Evolutionary conservation across 1,140 invertebrate genomes (phyloP), one percentile per base, ranked within the genome.

Genomic region (Melitaea cinxia): DNA sequence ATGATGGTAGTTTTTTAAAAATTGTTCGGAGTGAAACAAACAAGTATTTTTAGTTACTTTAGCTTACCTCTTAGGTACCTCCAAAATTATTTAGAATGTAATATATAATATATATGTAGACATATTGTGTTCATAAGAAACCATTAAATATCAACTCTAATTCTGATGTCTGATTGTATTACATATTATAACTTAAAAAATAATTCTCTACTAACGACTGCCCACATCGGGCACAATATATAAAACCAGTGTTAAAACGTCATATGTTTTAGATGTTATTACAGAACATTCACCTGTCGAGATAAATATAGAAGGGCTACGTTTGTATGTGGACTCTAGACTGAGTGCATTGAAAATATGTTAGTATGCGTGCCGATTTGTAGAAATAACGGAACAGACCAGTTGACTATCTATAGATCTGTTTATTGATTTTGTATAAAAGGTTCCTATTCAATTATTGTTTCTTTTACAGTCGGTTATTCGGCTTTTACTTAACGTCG

Each of bases 321-420:
- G 65, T 70, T 78, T 67, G 62, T 47, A 24, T 77, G 53, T 50
- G 9, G 21, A 60, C 47, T 54, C 24, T 52, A 24, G 26, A 21
- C 47, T 39, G 42, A 65, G 65, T 67, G 70, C 69, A 77, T 52
- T 68, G 66, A 49, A 71, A 75, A 73, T 66, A 65, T 73, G 77
- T 78, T 72, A 77, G 72, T 75, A 81, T 77, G 75, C 76, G 69
- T 65, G 66, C 64, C 64, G 77, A 80, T 78, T 80, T 78, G 76
- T 78, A 74, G 77, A 75, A 82, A 73, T 82, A 82, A 80, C 80
- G 77, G 77, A 75, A 80, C 74, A 71, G 60, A 73, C 76, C 76
- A 72, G 75, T 77, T 64, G 69, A 67, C 68, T 72, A 67, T 78
- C 68, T 65, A 54, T 74, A 73, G 47, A 65, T 53, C 42, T 50